phyloP scores from a whole-genome alignment of 2,888 invertebrate species.

The Epinotia ramella region DNA sequence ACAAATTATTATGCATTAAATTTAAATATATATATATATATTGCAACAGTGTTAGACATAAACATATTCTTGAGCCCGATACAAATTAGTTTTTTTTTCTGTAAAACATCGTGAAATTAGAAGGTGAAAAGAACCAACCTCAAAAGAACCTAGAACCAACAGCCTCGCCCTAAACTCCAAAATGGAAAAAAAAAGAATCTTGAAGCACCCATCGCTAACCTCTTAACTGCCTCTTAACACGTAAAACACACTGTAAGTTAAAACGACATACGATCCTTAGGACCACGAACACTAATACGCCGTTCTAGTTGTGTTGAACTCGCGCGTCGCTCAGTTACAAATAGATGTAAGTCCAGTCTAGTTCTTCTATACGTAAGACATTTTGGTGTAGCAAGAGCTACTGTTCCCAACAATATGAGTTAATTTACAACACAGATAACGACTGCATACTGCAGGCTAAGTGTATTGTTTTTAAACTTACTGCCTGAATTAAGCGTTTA shows the following conservation, averaged over 20 bases:
- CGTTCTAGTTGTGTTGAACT: neutral
- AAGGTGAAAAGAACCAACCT: too few relatives aligned
- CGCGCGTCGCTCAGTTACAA: neutral
- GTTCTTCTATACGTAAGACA: neutral
- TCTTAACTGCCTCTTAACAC: constrained; percentile 24
- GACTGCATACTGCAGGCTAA: constrained; percentile 40
- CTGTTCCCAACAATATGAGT: constrained; percentile 33
- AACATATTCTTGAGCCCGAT: too few relatives aligned
- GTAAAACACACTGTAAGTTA: neutral
- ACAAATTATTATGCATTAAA: too few relatives aligned
- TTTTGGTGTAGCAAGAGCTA: neutral
- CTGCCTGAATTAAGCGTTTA: constrained; percentile 43
- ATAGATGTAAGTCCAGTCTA: neutral
- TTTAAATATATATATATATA: too few relatives aligned
- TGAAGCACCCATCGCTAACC: constrained; percentile 4
- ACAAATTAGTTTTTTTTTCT: too few relatives aligned
- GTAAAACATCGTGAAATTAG: too few relatives aligned
- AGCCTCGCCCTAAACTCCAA: neutral
- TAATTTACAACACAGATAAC: constrained; percentile 41
- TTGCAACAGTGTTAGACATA: too few relatives aligned
- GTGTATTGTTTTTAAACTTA: constrained; percentile 45
- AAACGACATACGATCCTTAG: neutral
- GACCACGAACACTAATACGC: neutral
- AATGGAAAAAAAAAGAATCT: neutral
- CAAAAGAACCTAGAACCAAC: neutral